A percentile compares a stretch with the other conserved stretches of the same genome.
These are phyloP conservation scores for Callimorpha dominula DNA, from an alignment of 2,888 invertebrate species.

Conservation along the genomic window DNA sequence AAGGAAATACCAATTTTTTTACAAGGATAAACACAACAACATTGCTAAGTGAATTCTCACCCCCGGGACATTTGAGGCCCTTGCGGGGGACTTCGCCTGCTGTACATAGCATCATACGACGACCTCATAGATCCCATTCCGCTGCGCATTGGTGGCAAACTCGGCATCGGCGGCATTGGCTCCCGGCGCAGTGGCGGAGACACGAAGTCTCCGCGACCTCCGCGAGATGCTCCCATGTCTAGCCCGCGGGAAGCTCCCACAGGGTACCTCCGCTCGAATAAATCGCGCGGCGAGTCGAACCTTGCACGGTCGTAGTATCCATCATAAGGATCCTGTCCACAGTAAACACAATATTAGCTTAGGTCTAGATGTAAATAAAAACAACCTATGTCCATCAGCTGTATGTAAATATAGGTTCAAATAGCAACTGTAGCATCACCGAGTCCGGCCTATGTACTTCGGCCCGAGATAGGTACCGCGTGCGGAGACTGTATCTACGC, in stretches of 20 bases:
- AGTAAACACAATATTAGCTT: conserved; percentile 23
- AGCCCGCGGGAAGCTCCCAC: conserved; percentile 85
- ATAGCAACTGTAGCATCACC: conserved; percentile 64
- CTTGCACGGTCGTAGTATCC: conserved; percentile 93
- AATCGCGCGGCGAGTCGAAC: conserved; percentile 92
- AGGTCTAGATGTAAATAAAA: not conserved
- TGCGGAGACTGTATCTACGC: conserved; percentile 70
- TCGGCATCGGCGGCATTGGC: conserved; percentile 93
- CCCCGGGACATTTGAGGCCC: conserved; percentile 85
- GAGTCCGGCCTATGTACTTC: conserved; percentile 61
- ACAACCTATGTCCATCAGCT: not conserved
- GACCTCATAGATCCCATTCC: conserved; percentile 90
- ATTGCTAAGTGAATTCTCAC: conserved; percentile 66
- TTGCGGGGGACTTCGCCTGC: conserved; percentile 92
- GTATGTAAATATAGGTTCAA: not conserved
- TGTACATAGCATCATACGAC: conserved; percentile 93
- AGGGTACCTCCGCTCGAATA: conserved; percentile 93
- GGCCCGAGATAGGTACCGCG: conserved; percentile 73
- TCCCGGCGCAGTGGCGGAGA: conserved; percentile 92
- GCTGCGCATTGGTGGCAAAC: conserved; percentile 88
- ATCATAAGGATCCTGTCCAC: conserved; percentile 89
- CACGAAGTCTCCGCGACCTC: conserved; percentile 88
- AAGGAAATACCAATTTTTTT: conserved; percentile 1
- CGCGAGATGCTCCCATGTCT: conserved; percentile 85
- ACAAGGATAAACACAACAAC: conserved; percentile 38